Base-by-base conservation (phyloP, 2,113 vertebrate genomes). In the Plestiodon gilberti region DNA sequence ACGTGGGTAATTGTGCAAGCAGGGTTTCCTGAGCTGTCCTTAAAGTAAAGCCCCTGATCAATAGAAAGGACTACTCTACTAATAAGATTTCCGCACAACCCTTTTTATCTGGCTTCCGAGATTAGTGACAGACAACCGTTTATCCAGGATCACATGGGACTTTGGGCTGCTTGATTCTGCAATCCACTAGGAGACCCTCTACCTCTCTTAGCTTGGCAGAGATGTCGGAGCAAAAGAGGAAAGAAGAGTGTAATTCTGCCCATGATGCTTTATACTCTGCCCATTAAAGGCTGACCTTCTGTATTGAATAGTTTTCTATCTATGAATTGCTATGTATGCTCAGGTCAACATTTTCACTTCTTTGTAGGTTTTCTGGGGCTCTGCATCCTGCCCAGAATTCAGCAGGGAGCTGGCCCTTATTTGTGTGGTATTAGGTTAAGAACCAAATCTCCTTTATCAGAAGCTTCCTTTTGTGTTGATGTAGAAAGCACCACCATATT, bases 401-500 rank as follows among this genome's bases (percentile, higher is more conserved):
- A 78, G 70, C 18, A 38, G 40, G 59, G 67, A 65, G 61, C 23
- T 52, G 81, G 30, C 59, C 61, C 61, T 67, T 40, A 81, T 88
- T 84, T 84, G 35, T 75, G 28, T 55, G 59, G 61, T 84, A 65
- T 87, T 55, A 82, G 71, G 20, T 84, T 81, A 84, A 70, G 67
- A 83, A 79, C 67, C 33, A 88, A 79, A 84, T 79, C 48, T 80
- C 77, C 65, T 84, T 80, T 75, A 88, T 74, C 70, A 80, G 76
- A 74, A 55, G 78, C 62, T 82, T 80, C 78, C 35, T 75, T 74
- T 84, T 84, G 55, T 82, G 14, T 76, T 69, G 40, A 28, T 25
- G 30, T 57, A 30, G 61, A 80, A 65, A 84, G 82, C 28, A 80
- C 15, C 52, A 38, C 48, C 57, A 25, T 75, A 67, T 57, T 88